A percentile compares a stretch with the other conserved stretches of the same genome.
phyloP scores from a whole-genome alignment of 2,113 vertebrate genomes.

The Otocyon megalotis region DNA sequence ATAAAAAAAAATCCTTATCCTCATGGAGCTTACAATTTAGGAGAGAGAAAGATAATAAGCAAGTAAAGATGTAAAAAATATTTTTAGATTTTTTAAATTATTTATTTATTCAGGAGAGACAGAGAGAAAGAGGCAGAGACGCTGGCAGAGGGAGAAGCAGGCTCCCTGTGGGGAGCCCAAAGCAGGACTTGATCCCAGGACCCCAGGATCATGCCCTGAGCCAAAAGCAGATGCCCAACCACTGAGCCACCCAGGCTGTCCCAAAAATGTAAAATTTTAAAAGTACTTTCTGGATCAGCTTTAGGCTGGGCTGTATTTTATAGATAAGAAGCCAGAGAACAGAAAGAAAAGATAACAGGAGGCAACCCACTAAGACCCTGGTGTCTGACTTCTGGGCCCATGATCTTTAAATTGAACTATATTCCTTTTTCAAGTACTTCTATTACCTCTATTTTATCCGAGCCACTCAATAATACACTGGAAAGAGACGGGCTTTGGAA shows the following conservation, averaged over 20 bases:
- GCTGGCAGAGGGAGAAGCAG: no score
- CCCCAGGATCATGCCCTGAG: no score
- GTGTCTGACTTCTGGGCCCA: background rate
- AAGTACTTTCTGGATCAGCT: background rate
- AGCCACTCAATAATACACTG: background rate
- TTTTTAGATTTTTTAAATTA: no score
- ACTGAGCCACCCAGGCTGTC: no score
- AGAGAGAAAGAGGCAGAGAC: no score
- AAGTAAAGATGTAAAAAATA: background rate
- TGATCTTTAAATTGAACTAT: background rate
- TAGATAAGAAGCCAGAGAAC: background rate
- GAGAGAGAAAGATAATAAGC: constrained; percentile 4
- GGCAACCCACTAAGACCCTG: background rate
- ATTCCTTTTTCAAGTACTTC: background rate
- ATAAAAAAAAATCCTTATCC: background rate
- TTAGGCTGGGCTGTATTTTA: background rate
- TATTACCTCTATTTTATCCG: background rate
- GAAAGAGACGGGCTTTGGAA: background rate
- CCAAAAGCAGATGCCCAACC: no score
- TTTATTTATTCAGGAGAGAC: no score
- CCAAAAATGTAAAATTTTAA: background rate
- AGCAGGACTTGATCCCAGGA: no score
- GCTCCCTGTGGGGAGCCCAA: no score
- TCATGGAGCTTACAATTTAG: background rate
- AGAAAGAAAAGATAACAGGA: background rate